Conservation (phyloP, 2,113 vertebrate genomes). For the Stegostoma tigrinum region DNA sequence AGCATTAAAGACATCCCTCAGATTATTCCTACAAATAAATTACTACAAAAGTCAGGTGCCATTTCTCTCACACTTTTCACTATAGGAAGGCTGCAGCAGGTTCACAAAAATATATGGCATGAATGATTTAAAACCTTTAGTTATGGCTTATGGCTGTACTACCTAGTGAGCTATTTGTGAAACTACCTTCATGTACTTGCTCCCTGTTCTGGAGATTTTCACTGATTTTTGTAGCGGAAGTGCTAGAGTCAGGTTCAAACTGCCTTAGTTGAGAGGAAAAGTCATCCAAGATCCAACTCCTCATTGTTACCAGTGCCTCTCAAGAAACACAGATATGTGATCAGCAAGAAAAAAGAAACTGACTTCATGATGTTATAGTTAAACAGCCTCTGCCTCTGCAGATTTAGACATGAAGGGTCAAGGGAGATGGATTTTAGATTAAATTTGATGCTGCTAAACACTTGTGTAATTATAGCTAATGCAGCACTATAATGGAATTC, state of each 20-base stretch:
- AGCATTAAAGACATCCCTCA: neutral
- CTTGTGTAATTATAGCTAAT: neutral
- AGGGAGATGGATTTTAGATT: neutral
- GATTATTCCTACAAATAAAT: neutral
- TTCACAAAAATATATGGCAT: neutral
- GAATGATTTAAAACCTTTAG: neutral
- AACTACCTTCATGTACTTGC: neutral
- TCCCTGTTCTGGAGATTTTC: neutral
- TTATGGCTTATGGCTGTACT: neutral
- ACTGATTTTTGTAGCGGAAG: neutral
- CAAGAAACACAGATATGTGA: neutral
- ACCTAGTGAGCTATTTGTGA: neutral
- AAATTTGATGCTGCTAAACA: neutral
- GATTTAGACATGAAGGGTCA: neutral
- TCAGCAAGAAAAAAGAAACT: neutral
- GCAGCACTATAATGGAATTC: neutral
- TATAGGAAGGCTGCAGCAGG: neutral
- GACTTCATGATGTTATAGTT: neutral
- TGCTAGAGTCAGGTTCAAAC: neutral
- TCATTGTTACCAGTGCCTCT: neutral
- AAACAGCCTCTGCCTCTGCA: neutral
- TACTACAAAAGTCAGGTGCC: neutral
- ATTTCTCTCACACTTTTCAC: neutral
- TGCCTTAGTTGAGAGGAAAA: neutral
- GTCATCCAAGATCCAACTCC: neutral